Percentiles rank a stretch among this genome's conserved stretches.
These are phyloP conservation scores for Coremacera marginata DNA, from an alignment of 2,888 invertebrate species.

Conservation along the genomic window DNA sequence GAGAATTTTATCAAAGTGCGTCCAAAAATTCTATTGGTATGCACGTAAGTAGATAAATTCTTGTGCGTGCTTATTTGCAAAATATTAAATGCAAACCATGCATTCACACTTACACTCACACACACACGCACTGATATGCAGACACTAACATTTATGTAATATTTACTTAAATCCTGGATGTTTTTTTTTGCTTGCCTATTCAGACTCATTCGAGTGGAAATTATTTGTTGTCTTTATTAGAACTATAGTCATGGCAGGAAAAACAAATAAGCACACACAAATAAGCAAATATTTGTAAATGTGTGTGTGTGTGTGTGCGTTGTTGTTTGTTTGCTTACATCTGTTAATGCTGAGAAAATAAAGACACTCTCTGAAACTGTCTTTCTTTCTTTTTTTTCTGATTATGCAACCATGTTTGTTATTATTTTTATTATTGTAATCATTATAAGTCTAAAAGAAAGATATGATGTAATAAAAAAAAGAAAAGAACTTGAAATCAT, in stretches of 20 bases:
- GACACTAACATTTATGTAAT: too few species aligned
- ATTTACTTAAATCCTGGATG: not conserved
- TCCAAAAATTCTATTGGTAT: too few species aligned
- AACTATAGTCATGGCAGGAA: not conserved
- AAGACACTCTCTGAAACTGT: not conserved
- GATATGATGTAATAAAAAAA: not conserved
- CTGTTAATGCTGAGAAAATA: not conserved
- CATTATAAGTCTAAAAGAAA: too few species aligned
- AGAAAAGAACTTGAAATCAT: too few species aligned
- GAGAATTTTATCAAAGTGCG: too few species aligned
- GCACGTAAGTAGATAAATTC: not conserved
- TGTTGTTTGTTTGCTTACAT: not conserved
- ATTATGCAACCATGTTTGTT: not conserved
- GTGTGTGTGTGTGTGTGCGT: not conserved
- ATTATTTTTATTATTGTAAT: not conserved
- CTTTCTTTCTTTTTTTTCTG: not conserved
- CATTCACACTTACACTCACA: too few species aligned
- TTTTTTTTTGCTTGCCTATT: constrained; percentile 10
- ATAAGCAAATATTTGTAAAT: not conserved
- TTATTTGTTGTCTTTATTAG: constrained; percentile 31
- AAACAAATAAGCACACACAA: not conserved
- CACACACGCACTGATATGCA: too few species aligned
- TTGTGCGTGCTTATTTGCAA: not conserved
- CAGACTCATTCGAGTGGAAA: constrained; percentile 23
- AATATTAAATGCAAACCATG: not conserved